A percentile compares a stretch with the other conserved stretches of the same genome.
Evolutionary conservation across 2,888 invertebrate species (phyloP).

Genomic region (Caradrina kadenii): DNA sequence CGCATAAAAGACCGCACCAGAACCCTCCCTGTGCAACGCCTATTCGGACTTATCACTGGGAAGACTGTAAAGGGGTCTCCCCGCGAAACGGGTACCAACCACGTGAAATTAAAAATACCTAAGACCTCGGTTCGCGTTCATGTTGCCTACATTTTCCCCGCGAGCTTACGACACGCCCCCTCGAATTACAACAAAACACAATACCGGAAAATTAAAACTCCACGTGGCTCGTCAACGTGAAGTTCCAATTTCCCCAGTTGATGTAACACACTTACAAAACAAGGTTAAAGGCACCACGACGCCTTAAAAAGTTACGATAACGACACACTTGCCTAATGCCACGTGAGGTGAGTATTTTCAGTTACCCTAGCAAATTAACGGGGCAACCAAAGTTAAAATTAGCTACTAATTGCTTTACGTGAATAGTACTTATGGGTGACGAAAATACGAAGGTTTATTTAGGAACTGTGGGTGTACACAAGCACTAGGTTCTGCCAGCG

Average conservation of each 20-base stretch:
- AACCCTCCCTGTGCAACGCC: too few species aligned
- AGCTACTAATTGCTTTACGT: not conserved
- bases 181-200: too few species aligned
- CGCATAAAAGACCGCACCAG: too few species aligned
- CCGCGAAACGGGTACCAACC: too few species aligned
- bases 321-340: not conserved
- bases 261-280: not conserved
- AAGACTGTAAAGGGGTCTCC: too few species aligned
- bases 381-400: conserved; percentile 28
- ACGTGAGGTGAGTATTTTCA: conserved; percentile 15
- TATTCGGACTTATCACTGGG: too few species aligned
- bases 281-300: not conserved
- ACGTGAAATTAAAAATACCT: too few species aligned
- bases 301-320: conserved; percentile 5
- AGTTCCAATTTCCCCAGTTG: not conserved
- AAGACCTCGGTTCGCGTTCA: too few species aligned
- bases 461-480: not conserved
- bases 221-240: conserved; percentile 8
- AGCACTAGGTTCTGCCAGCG: too few species aligned
- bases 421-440: not conserved
- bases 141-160: too few species aligned
- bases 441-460: not conserved
- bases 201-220: conserved; percentile 11
- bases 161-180: too few species aligned
- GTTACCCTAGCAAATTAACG: not conserved